Evolutionary conservation across 1,140 invertebrate species (phyloP), one percentile per base, ranked within the genome.

Genomic region (Trichonephila inaurata): DNA sequence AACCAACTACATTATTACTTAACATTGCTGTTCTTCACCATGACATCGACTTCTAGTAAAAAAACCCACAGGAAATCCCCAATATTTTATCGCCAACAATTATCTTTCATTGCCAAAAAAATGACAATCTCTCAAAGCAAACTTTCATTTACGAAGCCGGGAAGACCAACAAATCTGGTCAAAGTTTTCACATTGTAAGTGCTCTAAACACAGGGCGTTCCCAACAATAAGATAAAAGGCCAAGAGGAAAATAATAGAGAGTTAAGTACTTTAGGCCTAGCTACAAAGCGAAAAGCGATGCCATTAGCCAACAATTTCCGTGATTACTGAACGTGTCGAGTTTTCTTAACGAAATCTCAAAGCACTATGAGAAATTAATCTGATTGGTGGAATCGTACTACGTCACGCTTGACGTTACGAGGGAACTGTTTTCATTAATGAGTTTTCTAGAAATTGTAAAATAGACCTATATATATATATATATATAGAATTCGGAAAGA

Each of bases 131-230:
- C 72, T 77, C 72, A 77, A 77, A 77, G 33, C 33, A 77, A 77
- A 77, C 6, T 28, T 28, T 40, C 33, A 77, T 69, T 28, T n/a
- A 69, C 24, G n/a, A 24, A 69, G 14, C 24, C n/a, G n/a, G 66
- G n/a, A 69, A 69, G 21, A 14, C 33, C 28, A 62, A 58, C 72
- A 82, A 91, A 91, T 91, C 89, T 62, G 12, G 58, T 18, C 58
- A 82, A 89, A 91, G 89, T 91, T 91, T 91, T 82, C 89, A 91
- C 89, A 24, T 91, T 91, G 89, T 91, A 91, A 91, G 60, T 82
- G 69, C 44, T 81, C 58, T 91, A 82, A 91, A 82, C 44, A 82
- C 58, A n/a, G 89, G 89, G 89, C 89, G 89, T 69, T 18, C 69
- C 72, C 44, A 12, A 24, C 24, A 58, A 72, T 40, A 82, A 82